Conservation (phyloP, 2,888 invertebrate genomes). For the Drosophila paramelanica region DNA sequence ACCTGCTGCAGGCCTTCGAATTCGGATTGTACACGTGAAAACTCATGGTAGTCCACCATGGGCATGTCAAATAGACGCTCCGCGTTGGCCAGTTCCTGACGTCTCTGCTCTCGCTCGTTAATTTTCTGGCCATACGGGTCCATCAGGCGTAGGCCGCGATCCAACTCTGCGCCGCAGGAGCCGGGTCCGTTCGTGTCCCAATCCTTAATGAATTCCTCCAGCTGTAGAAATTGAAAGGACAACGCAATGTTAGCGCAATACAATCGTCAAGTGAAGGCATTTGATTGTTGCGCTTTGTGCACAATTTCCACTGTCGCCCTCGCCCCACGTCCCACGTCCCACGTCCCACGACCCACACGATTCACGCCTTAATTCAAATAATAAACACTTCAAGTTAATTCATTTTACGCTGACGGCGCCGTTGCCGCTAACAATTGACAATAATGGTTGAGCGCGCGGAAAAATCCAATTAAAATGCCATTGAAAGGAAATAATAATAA, state of each 20-base stretch:
- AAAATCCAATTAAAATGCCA: constrained; percentile 84
- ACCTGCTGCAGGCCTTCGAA: constrained; percentile 88
- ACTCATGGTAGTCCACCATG: constrained; percentile 92
- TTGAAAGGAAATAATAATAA: constrained; percentile 83
- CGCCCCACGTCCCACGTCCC: too few species aligned
- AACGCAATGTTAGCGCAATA: constrained; percentile 53
- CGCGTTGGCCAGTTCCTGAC: constrained; percentile 88
- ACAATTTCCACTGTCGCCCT: constrained; percentile 9
- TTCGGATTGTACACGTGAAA: constrained; percentile 88
- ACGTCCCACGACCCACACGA: neutral
- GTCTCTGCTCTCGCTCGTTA: constrained; percentile 88
- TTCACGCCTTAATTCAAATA: constrained; percentile 78
- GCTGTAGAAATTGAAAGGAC: constrained; percentile 52
- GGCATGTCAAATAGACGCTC: constrained; percentile 95
- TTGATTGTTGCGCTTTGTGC: constrained; percentile 64
- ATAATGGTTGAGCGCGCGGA: constrained; percentile 80
- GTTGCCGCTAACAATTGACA: constrained; percentile 77
- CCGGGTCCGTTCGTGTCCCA: constrained; percentile 93
- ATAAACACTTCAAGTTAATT: constrained; percentile 84
- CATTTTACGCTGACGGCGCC: constrained; percentile 75
- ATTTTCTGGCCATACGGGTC: constrained; percentile 87
- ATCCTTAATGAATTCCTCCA: constrained; percentile 88
- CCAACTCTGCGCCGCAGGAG: constrained; percentile 90
- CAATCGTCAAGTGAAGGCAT: constrained; percentile 42
- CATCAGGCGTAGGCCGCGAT: constrained; percentile 89